These are phyloP conservation scores for Pempheris klunzingeri DNA, from an alignment of 2,797 vertebrate genomes.

Conservation along the genomic window DNA sequence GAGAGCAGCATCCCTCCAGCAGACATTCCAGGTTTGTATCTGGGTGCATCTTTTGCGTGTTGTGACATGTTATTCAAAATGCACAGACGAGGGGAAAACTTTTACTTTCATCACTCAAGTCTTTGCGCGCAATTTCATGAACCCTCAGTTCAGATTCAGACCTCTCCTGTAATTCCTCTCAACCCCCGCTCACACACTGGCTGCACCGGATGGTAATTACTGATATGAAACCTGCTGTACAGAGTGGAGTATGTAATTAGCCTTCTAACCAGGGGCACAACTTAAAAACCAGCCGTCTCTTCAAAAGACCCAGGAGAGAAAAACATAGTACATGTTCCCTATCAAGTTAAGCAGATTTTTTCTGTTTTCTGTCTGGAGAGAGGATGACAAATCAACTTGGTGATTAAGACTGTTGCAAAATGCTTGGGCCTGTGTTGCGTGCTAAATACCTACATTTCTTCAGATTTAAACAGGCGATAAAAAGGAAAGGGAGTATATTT, in stretches of 20 bases:
- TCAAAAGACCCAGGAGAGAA: slow-evolving; percentile 52
- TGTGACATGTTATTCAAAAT: slow-evolving; percentile 18
- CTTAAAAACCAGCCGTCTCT: slow-evolving; percentile 54
- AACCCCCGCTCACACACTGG: slow-evolving; percentile 57
- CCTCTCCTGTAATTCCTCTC: slow-evolving; percentile 63
- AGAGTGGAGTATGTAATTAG: slow-evolving; percentile 72
- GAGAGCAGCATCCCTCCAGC: background rate
- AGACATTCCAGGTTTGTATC: slow-evolving; percentile 24
- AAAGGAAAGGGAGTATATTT: background rate
- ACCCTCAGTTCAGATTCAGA: slow-evolving; percentile 42
- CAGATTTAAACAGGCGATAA: background rate
- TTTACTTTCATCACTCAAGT: background rate
- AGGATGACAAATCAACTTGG: slow-evolving; percentile 13
- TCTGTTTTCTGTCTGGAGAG: slow-evolving; percentile 17
- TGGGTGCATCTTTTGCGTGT: background rate
- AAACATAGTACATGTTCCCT: slow-evolving; percentile 26
- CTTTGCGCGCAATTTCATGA: slow-evolving; percentile 23
- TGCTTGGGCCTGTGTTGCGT: background rate
- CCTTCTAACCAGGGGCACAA: slow-evolving; percentile 62
- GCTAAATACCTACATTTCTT: background rate
- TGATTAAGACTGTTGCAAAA: slow-evolving; percentile 11
- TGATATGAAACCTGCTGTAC: slow-evolving; percentile 68
- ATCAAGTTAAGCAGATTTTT: slow-evolving; percentile 29
- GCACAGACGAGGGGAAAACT: slow-evolving; percentile 3
- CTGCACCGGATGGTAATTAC: slow-evolving; percentile 73